phyloP scores from a whole-genome alignment of 1,140 invertebrate species.

The Archegozetes longisetosus region DNA sequence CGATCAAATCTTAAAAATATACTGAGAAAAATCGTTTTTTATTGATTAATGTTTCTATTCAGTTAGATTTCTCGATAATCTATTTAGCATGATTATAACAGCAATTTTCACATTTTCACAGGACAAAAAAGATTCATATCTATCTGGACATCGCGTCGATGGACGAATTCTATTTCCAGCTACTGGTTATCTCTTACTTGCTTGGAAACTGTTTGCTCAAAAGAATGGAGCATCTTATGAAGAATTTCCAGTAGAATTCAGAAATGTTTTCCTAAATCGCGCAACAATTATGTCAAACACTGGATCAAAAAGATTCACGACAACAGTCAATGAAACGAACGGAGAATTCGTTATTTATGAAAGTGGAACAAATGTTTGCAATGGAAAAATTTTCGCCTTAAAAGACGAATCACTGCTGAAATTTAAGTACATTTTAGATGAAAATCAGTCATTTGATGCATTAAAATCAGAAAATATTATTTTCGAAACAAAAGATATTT shows the following conservation, averaged over 20 bases:
- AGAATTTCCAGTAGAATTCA: conserved; percentile 52
- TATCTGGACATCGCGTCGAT: conserved; percentile 76
- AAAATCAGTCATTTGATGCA: conserved; percentile 29
- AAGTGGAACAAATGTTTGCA: conserved; percentile 59
- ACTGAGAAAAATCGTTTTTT: no score
- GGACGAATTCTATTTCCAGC: conserved; percentile 85
- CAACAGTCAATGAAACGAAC: conserved; percentile 67
- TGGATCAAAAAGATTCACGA: conserved; percentile 58
- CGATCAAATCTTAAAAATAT: not conserved
- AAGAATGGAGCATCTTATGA: conserved; percentile 52
- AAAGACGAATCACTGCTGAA: not conserved
- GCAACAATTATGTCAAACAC: conserved; percentile 73
- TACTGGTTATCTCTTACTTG: conserved; percentile 77
- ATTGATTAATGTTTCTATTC: no score
- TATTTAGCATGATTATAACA: conserved; percentile 34
- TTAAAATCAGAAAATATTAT: not conserved
- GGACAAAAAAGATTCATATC: conserved; percentile 40
- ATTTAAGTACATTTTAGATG: conserved; percentile 9
- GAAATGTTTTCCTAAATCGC: conserved; percentile 68
- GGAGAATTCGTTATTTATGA: conserved; percentile 85
- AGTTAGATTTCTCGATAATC: conserved; percentile 60
- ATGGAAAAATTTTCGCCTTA: conserved; percentile 47
- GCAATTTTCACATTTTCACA: not conserved
- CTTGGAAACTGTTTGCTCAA: conserved; percentile 81
- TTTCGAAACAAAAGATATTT: conserved; percentile 58